Base-by-base conservation (phyloP, 2,888 invertebrate species). In the Erebia ligea region DNA sequence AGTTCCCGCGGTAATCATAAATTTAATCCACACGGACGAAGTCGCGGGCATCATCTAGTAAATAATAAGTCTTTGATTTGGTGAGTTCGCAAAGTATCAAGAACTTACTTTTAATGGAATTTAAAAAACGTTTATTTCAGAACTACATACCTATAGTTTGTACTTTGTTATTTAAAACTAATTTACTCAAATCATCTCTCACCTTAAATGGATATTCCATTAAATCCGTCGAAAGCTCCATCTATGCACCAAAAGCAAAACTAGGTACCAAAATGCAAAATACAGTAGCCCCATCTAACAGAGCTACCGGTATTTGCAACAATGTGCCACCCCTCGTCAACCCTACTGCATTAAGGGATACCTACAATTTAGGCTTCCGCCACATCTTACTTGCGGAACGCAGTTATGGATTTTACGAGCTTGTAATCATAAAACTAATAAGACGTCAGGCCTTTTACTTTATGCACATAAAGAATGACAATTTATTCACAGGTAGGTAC, bases 261-360 rank as follows among this genome's bases (percentile, higher is more conserved):
- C 92, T 92, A 85, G 80, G 79, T 86, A 75, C 82, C 82, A 80
- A 79, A 82, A 83, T 83, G 84, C 84, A 83, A 86, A 88, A 88
- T 86, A 86, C 91, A 88, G 92, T 90, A 89, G 89, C 92, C 87
- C 91, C 92, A 91, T 91, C 91, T 91, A 84, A 81, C 74, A 85
- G 85, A 82, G 78, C 80, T 82, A 82, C 78, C 79, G 77, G 84
- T 82, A 82, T 87, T 88, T 87, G 87, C 88, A 86, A 87, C 84
- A 86, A 87, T 86, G 85, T 84, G 85, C 85, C 86, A 74, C 88
- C 89, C 86, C 79, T 79, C 52, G 80, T 80, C 81, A 84, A 86
- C 86, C 82, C 82, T 73, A 84, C 84, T 87, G 86, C 86, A 87
- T 76, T 70, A 75, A 77, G 76, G 82, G 86, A 68, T 71, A 72